These are phyloP conservation scores for Ptychadena robeensis DNA, from an alignment of 2,797 vertebrate species.

Conservation along the genomic window DNA sequence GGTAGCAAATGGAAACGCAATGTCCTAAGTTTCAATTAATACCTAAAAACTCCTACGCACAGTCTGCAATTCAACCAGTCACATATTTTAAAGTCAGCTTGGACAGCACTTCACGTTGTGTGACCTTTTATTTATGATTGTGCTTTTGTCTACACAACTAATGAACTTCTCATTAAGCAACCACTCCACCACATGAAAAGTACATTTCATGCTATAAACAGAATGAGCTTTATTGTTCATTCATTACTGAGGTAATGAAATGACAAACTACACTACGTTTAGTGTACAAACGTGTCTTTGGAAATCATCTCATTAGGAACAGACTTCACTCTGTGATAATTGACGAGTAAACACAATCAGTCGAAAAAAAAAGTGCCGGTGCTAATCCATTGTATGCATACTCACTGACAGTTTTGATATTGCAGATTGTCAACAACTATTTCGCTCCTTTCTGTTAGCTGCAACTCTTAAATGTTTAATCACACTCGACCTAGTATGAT, in stretches of 20 bases:
- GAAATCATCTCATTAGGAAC: constrained; percentile 57
- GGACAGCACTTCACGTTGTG: neutral
- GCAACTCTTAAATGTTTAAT: constrained; percentile 80
- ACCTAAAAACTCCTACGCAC: neutral
- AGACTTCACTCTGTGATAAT: constrained; percentile 58
- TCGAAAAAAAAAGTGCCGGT: constrained; percentile 33
- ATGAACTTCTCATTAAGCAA: constrained; percentile 42
- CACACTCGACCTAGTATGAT: constrained; percentile 72
- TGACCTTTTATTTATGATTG: constrained; percentile 30
- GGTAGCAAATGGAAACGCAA: neutral
- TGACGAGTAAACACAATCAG: constrained; percentile 58
- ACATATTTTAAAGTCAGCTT: neutral
- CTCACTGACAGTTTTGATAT: constrained; percentile 57
- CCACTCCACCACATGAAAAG: constrained; percentile 34
- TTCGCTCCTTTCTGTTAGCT: constrained; percentile 77
- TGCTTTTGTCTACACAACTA: constrained; percentile 28
- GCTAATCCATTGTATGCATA: constrained; percentile 51
- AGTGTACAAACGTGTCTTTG: constrained; percentile 49
- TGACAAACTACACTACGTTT: constrained; percentile 58
- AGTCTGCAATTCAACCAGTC: neutral
- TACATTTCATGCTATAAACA: constrained; percentile 29
- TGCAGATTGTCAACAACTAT: constrained; percentile 77
- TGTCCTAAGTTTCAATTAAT: neutral
- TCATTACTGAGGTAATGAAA: constrained; percentile 56
- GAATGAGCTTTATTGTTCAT: constrained; percentile 48